These are phyloP conservation scores for Chrysolina haemoptera DNA, from an alignment of 2,888 invertebrate species.

Conservation along the genomic window DNA sequence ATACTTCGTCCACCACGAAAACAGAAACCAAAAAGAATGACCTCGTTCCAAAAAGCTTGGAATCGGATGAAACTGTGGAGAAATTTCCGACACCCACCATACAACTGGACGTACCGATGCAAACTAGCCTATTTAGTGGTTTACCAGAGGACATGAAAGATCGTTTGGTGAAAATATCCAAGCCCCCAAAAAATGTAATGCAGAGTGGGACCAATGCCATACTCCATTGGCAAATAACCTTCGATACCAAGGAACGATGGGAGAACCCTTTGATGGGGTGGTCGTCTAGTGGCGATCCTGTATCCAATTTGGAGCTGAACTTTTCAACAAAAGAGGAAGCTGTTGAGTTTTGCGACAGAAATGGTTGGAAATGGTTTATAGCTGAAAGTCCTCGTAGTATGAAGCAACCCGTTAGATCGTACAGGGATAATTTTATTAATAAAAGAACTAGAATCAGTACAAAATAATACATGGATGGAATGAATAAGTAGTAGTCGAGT, in stretches of 20 bases:
- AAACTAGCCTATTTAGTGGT: not conserved
- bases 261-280: slow-evolving; percentile 95
- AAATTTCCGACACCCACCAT: not conserved
- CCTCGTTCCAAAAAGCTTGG: slow-evolving; percentile 26
- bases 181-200: slow-evolving; percentile 58
- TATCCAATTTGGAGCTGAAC: slow-evolving; percentile 87
- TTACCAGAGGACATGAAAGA: slow-evolving; percentile 36
- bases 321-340: slow-evolving; percentile 87
- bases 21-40: slow-evolving; percentile 6
- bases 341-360: slow-evolving; percentile 89
- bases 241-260: slow-evolving; percentile 55
- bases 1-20: not conserved
- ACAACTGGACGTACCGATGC: not conserved
- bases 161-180: slow-evolving; percentile 54
- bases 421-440: slow-evolving; percentile 95
- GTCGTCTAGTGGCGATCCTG: slow-evolving; percentile 92
- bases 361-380: slow-evolving; percentile 89
- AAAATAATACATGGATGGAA: slow-evolving; percentile 75
- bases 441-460: slow-evolving; percentile 90
- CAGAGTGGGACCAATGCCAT: slow-evolving; percentile 56
- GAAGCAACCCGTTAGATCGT: slow-evolving; percentile 83
- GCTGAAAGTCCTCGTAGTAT: slow-evolving; percentile 77
- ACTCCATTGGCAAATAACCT: slow-evolving; percentile 55
- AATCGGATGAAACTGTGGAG: not conserved
- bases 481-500: not conserved